These are phyloP conservation scores for Psilopogon haemacephalus DNA, from an alignment of 2,113 vertebrate species.

Conservation along the genomic window DNA sequence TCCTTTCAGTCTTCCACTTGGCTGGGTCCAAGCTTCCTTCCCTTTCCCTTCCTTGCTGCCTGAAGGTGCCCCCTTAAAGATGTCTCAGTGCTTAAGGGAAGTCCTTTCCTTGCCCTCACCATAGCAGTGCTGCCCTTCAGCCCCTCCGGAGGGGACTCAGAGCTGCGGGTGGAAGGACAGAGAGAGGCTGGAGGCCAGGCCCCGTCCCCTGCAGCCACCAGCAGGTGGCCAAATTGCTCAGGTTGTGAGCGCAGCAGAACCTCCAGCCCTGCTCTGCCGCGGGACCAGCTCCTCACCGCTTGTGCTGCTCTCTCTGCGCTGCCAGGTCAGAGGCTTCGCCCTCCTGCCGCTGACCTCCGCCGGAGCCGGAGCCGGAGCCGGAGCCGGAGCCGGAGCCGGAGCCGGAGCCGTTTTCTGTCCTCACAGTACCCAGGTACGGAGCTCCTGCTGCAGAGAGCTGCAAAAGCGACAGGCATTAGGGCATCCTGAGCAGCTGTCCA, in stretches of 20 bases:
- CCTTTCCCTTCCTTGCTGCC: neutral
- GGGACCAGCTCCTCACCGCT: conserved; percentile 65
- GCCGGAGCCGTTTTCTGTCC: conserved; percentile 61
- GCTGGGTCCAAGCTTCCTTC: neutral
- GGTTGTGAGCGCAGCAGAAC: neutral
- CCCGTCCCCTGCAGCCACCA: neutral
- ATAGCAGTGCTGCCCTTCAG: neutral
- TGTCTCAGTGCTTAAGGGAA: neutral
- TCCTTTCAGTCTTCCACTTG: neutral
- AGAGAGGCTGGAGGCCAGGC: neutral
- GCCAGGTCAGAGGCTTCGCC: conserved; percentile 73
- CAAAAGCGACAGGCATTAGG: neutral
- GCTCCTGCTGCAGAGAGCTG: conserved; percentile 28
- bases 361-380: conserved; percentile 52
- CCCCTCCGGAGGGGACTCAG: neutral
- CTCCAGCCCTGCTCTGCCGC: fast-evolving
- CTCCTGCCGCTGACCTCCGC: conserved; percentile 51
- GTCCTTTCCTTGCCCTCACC: neutral
- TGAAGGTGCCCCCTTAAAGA: neutral
- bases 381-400: conserved; percentile 51
- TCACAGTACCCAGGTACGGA: conserved; percentile 44
- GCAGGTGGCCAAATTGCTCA: conserved; percentile 17
- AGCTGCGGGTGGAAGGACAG: neutral
- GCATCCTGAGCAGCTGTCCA: neutral
- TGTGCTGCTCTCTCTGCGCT: conserved; percentile 70